Percentiles rank a stretch among this genome's conserved stretches.
Evolutionary conservation across 2,797 vertebrate genomes (phyloP).

Genomic region (Enteromius unitaeniatus): DNA sequence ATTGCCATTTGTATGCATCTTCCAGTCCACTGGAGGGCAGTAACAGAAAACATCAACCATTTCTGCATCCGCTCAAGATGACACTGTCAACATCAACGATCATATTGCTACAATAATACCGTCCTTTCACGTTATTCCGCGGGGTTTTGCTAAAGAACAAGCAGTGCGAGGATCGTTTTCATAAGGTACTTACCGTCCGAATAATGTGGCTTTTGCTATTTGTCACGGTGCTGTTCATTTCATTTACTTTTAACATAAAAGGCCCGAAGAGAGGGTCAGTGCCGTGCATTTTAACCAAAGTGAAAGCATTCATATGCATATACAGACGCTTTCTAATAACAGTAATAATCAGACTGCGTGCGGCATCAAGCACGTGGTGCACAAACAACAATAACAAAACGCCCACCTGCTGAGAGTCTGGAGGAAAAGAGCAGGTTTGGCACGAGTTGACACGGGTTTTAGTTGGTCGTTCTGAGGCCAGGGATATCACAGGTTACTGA

Average conservation of each 20-base stretch:
- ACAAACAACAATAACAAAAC: conserved; percentile 32
- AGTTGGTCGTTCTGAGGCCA: neutral
- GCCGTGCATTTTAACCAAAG: neutral
- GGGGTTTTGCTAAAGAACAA: neutral
- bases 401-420: conserved; percentile 2
- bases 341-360: neutral
- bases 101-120: neutral
- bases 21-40: conserved; percentile 22
- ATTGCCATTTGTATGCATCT: neutral
- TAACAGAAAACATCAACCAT: neutral
- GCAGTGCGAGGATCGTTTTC: neutral
- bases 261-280: neutral
- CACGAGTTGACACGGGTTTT: neutral
- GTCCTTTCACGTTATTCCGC: neutral
- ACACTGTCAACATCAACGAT: conserved; percentile 1
- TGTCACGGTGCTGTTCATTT: neutral
- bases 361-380: conserved; percentile 25
- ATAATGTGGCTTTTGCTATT: neutral
- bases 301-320: neutral
- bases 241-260: neutral
- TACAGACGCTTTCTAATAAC: neutral
- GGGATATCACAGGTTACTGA: neutral
- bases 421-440: neutral
- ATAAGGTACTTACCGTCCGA: conserved; percentile 2
- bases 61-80: conserved; percentile 7